Evolutionary conservation across 2,888 invertebrate species (phyloP).

Genomic region (Conchocele bisecta): DNA sequence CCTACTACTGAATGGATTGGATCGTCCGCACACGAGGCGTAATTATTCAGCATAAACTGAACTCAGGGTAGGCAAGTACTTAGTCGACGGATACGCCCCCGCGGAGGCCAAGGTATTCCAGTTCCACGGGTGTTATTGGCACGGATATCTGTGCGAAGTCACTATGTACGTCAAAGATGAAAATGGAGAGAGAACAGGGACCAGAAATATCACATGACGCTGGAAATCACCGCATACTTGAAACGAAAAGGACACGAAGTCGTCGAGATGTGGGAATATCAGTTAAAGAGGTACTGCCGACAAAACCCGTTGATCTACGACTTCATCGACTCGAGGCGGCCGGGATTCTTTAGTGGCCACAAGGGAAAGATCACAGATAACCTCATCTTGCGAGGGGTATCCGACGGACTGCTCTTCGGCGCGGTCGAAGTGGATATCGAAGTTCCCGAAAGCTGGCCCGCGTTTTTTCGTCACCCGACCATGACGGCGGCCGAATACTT

Average conservation of each 20-base stretch:
- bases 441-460: slow-evolving; percentile 31
- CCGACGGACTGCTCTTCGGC: slow-evolving; percentile 24
- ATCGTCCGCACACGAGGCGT: neutral
- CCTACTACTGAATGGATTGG: slow-evolving; percentile 51
- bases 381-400: slow-evolving; percentile 24
- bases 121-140: slow-evolving; percentile 52
- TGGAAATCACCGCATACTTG: slow-evolving; percentile 19
- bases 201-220: slow-evolving; percentile 15
- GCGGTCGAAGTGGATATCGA: slow-evolving; percentile 43
- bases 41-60: slow-evolving; percentile 23
- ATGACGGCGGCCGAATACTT: slow-evolving; percentile 27
- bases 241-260: slow-evolving; percentile 21
- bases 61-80: slow-evolving; percentile 31
- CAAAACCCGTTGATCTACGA: slow-evolving; percentile 23
- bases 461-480: slow-evolving; percentile 16
- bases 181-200: slow-evolving; percentile 13
- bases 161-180: slow-evolving; percentile 29
- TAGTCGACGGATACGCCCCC: slow-evolving; percentile 34
- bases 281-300: slow-evolving; percentile 31
- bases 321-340: slow-evolving; percentile 20
- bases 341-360: slow-evolving; percentile 25
- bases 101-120: slow-evolving; percentile 22
- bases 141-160: slow-evolving; percentile 39
- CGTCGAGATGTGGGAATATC: slow-evolving; percentile 47
- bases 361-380: slow-evolving; percentile 21